These are phyloP conservation scores for Lasioglossum zephyrum DNA, from an alignment of 2,888 invertebrate species.

Conservation along the genomic window DNA sequence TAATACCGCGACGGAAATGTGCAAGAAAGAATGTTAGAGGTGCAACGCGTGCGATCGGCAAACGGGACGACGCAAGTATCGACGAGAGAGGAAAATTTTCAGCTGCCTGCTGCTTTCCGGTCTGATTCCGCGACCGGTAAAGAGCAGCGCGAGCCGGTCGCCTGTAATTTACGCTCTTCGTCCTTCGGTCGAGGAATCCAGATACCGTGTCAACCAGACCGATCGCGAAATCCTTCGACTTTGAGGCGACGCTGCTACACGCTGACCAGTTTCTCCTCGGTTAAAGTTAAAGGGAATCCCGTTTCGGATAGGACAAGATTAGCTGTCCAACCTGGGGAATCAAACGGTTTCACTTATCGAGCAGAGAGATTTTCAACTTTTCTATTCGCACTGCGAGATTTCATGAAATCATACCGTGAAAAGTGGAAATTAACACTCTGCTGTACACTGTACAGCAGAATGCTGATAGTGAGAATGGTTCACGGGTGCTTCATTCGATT, in stretches of 20 bases:
- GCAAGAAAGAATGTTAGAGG: not conserved
- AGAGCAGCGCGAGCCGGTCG: conserved; percentile 18
- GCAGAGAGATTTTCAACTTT: not conserved
- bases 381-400: not conserved
- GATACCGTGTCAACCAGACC: conserved; percentile 26
- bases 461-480: not conserved
- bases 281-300: not conserved
- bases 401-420: not conserved
- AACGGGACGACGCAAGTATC: conserved; percentile 1
- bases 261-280: not conserved
- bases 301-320: not conserved
- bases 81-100: conserved; percentile 32
- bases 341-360: not conserved
- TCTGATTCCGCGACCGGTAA: conserved; percentile 47
- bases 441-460: not conserved
- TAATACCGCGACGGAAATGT: not conserved
- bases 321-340: not conserved
- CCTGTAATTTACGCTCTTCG: conserved; percentile 30
- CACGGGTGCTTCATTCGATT: not conserved
- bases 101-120: conserved; percentile 34
- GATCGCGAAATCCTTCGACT: conserved; percentile 5
- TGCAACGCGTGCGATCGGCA: not conserved
- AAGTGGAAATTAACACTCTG: not conserved
- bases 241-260: not conserved
- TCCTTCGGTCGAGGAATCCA: conserved; percentile 41